Conservation (phyloP, 2,113 vertebrate genomes). For the Callospermophilus lateralis region DNA sequence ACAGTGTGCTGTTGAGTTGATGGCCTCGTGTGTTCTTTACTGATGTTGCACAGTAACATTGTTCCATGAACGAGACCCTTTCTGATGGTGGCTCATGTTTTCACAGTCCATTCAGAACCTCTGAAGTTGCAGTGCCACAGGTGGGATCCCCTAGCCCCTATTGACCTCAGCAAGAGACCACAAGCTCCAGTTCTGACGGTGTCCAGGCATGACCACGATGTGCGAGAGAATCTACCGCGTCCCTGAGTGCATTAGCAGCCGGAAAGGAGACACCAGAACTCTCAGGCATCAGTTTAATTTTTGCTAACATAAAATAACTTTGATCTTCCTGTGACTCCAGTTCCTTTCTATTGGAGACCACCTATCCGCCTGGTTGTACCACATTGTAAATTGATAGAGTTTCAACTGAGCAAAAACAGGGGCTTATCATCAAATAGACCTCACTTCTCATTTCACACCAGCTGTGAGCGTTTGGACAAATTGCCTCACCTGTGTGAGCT, state of each 20-base stretch:
- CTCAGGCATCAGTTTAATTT: neutral
- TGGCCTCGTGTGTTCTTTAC: neutral
- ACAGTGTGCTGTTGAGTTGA: neutral
- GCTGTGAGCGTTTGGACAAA: neutral
- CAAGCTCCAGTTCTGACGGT: neutral
- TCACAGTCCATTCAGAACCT: neutral
- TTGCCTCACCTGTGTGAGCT: neutral
- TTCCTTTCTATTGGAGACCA: neutral
- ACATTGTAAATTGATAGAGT: neutral
- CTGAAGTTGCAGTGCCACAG: neutral
- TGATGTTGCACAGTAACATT: neutral
- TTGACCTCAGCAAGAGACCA: neutral
- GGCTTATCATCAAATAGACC: neutral
- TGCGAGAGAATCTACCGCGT: neutral
- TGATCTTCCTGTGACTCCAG: neutral
- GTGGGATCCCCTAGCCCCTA: neutral
- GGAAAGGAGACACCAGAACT: neutral
- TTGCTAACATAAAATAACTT: neutral
- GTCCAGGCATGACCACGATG: neutral
- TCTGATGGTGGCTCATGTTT: neutral
- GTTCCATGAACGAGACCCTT: neutral
- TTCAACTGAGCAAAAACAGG: neutral
- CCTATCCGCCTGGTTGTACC: neutral
- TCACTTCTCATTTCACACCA: neutral
- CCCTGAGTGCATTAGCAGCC: neutral